Conservation (phyloP, 1,140 invertebrate genomes). For the Aphelinus atriplicis region DNA sequence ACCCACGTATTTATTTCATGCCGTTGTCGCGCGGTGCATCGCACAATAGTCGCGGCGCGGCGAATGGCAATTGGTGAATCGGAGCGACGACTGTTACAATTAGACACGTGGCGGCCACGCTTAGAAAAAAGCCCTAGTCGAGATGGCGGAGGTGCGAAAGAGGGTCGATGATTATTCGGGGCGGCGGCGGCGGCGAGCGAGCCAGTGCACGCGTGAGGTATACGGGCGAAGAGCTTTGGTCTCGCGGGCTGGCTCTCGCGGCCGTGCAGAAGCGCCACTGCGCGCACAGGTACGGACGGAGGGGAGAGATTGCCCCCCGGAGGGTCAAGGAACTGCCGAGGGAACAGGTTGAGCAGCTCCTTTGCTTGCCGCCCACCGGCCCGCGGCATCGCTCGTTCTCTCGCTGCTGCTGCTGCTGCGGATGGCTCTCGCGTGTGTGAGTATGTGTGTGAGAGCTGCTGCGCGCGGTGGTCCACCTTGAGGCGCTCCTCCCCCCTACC, state of each 20-base stretch:
- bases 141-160: constrained; percentile 7
- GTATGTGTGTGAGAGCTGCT: neutral
- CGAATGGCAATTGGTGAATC: no score
- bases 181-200: no score
- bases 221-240: constrained; percentile 25
- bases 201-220: neutral
- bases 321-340: constrained; percentile 67
- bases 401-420: no score
- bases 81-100: no score
- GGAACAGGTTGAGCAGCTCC: constrained; percentile 66
- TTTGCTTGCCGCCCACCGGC: constrained; percentile 55
- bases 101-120: no score
- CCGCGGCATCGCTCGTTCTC: constrained; percentile 32
- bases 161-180: constrained; percentile 21
- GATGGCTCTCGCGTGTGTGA: neutral
- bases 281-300: neutral
- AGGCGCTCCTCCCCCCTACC: constrained; percentile 23
- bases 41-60: no score
- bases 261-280: constrained; percentile 5
- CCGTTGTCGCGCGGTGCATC: no score
- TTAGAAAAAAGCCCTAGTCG: no score
- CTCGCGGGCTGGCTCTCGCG: constrained; percentile 34
- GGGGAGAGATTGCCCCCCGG: constrained; percentile 44
- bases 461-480: constrained; percentile 45
- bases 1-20: no score